Evolutionary conservation across 2,797 vertebrate genomes (phyloP).

Genomic region (Erithacus rubecula): DNA sequence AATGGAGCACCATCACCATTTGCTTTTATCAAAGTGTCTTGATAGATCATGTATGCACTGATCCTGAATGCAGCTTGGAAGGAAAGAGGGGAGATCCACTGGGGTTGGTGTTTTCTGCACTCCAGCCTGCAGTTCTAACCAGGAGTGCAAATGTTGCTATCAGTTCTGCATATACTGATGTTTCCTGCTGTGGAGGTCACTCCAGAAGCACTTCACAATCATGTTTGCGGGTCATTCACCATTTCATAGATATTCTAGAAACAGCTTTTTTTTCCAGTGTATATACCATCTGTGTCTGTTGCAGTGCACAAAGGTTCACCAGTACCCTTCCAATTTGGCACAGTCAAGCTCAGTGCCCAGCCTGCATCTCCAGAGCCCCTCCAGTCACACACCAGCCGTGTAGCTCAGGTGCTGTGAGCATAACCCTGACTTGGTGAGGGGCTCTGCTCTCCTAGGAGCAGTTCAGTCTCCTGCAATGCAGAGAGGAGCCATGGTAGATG

Average conservation of each 20-base stretch:
- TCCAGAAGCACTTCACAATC: not conserved
- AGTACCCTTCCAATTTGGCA: not conserved
- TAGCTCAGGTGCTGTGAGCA: fast-evolving
- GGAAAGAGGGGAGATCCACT: fast-evolving
- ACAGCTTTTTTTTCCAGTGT: not conserved
- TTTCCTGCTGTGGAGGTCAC: not conserved
- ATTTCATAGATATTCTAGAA: not conserved
- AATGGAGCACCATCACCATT: not conserved
- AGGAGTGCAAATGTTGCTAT: not conserved
- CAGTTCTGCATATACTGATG: fast-evolving
- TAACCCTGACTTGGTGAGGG: too few relatives aligned
- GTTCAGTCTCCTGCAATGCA: not conserved
- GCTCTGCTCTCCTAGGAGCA: not conserved
- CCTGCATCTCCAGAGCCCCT: not conserved
- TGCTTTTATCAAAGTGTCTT: not conserved
- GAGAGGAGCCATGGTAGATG: not conserved
- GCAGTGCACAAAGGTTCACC: not conserved
- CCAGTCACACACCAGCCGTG: fast-evolving
- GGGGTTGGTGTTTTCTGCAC: not conserved
- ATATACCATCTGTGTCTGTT: not conserved
- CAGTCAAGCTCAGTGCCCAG: not conserved
- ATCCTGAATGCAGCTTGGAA: not conserved
- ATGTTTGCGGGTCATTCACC: fast-evolving
- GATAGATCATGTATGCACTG: too few relatives aligned
- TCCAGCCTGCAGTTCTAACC: fast-evolving